Evolutionary conservation across 2,888 invertebrate species (phyloP), one percentile per base, ranked within the genome.

Genomic region (Melipona beecheii): DNA sequence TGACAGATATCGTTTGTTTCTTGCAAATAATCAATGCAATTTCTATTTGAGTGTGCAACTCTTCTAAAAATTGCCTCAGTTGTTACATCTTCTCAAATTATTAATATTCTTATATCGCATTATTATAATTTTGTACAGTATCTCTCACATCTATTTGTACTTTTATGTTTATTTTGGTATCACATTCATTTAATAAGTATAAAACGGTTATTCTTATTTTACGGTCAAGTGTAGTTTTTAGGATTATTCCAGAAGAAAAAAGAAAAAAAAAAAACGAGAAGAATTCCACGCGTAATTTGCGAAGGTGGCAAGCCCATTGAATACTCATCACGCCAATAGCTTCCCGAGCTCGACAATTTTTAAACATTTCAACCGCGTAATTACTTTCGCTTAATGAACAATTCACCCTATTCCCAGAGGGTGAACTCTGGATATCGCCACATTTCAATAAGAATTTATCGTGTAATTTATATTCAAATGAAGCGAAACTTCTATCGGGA

Each of bases 401-500:
- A 52, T 65, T 65, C 65, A 65, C 17, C 62, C 50, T 19, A 15
- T 64, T 36, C 19, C 52, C 62, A 43, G 27, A 43, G 27, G n/a
- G 31, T 17, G 54, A 62, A 36, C n/a, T 24, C 36, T 43, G 6
- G 24, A 19, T 21, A 52, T 24, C 19, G 11, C 27, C 52, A 54
- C 74, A 52, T 65, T 65, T 54, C 74, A 24, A 74, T 74, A 65
- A 74, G 74, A 54, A 74, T 65, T 65, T 54, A 65, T 65, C 74
- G 74, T 19, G 74, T 65, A 74, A 74, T 74, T 74, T 74, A 36
- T 36, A 74, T 74, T 74, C 54, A 74, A 65, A 74, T 65, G 74
- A 74, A 52, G 74, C 65, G 52, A 65, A 74, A 74, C 36, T 36
- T 50, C 73, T 64, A 74, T 64, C 65, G 21, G 43, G 43, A 11